Evolutionary conservation across 2,797 vertebrate species (phyloP).

Genomic region (Adrianichthys oophorus): DNA sequence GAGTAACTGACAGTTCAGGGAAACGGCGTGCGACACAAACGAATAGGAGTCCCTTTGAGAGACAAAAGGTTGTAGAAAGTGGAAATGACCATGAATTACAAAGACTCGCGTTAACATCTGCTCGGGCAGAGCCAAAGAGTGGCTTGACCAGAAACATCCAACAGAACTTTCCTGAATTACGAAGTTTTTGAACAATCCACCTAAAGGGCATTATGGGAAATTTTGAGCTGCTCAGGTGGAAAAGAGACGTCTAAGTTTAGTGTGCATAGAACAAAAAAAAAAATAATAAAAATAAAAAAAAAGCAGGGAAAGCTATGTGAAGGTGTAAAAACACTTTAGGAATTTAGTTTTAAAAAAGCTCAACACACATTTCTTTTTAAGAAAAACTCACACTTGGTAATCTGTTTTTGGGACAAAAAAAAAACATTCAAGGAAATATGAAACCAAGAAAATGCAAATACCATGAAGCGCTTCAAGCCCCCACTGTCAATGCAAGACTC

Average conservation of each 20-base stretch:
- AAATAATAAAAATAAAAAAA: no score
- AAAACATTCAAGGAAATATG: background rate
- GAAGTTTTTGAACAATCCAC: no score
- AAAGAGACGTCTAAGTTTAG: slow-evolving; percentile 36
- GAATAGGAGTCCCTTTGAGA: no score
- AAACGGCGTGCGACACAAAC: no score
- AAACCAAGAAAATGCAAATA: background rate
- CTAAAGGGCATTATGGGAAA: no score
- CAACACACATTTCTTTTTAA: slow-evolving; percentile 42
- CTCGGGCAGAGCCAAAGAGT: slow-evolving; percentile 14
- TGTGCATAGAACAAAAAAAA: slow-evolving; percentile 60
- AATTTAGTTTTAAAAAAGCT: slow-evolving; percentile 69
- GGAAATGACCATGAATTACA: background rate
- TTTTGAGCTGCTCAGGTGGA: slow-evolving; percentile 10
- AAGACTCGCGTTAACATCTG: slow-evolving; percentile 27
- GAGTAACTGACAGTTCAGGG: background rate
- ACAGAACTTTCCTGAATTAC: no score
- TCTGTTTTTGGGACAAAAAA: slow-evolving; percentile 28
- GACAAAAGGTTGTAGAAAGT: slow-evolving; percentile 3
- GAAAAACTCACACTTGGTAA: slow-evolving; percentile 32
- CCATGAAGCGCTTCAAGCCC: slow-evolving; percentile 47
- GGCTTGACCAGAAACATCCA: no score
- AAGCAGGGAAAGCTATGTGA: slow-evolving; percentile 40
- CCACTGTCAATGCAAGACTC: slow-evolving; percentile 49
- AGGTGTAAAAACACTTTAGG: slow-evolving; percentile 45